A percentile compares a stretch with the other conserved stretches of the same genome.
Conservation (phyloP, 1,140 invertebrate genomes). For the Diorhabda carinulata region DNA sequence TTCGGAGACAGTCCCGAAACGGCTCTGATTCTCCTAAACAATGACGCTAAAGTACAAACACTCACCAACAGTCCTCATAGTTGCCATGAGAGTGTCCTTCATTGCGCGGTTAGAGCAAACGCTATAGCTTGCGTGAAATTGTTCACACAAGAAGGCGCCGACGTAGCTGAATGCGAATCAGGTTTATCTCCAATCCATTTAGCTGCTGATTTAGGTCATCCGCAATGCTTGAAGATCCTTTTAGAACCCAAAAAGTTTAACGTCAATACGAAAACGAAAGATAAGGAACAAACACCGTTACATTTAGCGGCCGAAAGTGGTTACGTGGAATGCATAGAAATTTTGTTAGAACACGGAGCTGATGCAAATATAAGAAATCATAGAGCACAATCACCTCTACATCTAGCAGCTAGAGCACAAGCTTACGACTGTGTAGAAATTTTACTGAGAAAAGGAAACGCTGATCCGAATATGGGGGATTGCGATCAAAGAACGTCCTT, state of each 20-base stretch:
- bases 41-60: slow-evolving; percentile 56
- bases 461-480: slow-evolving; percentile 71
- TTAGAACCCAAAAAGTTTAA: slow-evolving; percentile 60
- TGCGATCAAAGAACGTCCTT: slow-evolving; percentile 71
- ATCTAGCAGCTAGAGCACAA: slow-evolving; percentile 71
- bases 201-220: slow-evolving; percentile 69
- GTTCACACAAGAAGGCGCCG: slow-evolving; percentile 65
- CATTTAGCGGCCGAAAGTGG: slow-evolving; percentile 79
- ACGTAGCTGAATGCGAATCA: slow-evolving; percentile 65
- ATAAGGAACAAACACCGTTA: slow-evolving; percentile 68
- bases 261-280: slow-evolving; percentile 60
- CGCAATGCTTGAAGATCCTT: slow-evolving; percentile 64
- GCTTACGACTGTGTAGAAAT: slow-evolving; percentile 74
- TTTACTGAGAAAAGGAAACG: slow-evolving; percentile 65
- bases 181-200: slow-evolving; percentile 74
- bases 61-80: slow-evolving; percentile 55
- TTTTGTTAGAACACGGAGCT: slow-evolving; percentile 69
- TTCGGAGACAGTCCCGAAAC: slow-evolving; percentile 73
- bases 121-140: slow-evolving; percentile 68
- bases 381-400: slow-evolving; percentile 72
- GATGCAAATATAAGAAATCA: slow-evolving; percentile 67
- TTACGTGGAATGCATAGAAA: slow-evolving; percentile 66
- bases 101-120: slow-evolving; percentile 71
- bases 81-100: slow-evolving; percentile 71
- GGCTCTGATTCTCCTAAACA: slow-evolving; percentile 64